A percentile compares a stretch with the other conserved stretches of the same genome.
These are phyloP conservation scores for Latheticus oryzae DNA, from an alignment of 2,888 invertebrate genomes.

Conservation along the genomic window DNA sequence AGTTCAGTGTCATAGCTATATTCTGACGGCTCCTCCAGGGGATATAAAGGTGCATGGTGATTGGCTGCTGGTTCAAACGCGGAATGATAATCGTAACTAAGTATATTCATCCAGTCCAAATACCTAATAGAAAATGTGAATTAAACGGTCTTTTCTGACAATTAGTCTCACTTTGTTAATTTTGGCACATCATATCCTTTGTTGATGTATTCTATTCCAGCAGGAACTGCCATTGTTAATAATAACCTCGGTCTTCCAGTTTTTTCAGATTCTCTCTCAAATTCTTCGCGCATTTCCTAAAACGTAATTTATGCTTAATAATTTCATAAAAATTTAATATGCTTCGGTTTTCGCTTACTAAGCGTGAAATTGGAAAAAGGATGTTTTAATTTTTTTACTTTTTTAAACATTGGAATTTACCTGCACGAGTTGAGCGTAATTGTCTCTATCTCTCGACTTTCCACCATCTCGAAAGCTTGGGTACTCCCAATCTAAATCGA, in stretches of 20 bases:
- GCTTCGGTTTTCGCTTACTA: slow-evolving; percentile 13
- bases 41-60: slow-evolving; percentile 89
- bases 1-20: slow-evolving; percentile 90
- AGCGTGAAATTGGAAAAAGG: slow-evolving; percentile 22
- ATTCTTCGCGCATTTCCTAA: slow-evolving; percentile 88
- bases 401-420: slow-evolving; percentile 63
- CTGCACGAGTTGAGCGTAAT: slow-evolving; percentile 88
- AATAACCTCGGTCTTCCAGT: slow-evolving; percentile 83
- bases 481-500: slow-evolving; percentile 94
- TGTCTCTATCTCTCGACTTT: slow-evolving; percentile 83
- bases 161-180: slow-evolving; percentile 77
- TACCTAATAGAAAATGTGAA: slow-evolving; percentile 68
- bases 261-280: slow-evolving; percentile 86
- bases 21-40: slow-evolving; percentile 84
- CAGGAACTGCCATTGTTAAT: slow-evolving; percentile 94
- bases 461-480: slow-evolving; percentile 85
- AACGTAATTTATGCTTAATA: slow-evolving; percentile 33
- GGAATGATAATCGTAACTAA: slow-evolving; percentile 93
- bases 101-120: slow-evolving; percentile 91
- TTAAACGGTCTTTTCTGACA: background rate
- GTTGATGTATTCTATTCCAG: slow-evolving; percentile 92
- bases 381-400: slow-evolving; percentile 13
- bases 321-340: slow-evolving; percentile 10
- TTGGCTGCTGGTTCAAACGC: slow-evolving; percentile 91
- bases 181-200: slow-evolving; percentile 93